Evolutionary conservation across 1,140 invertebrate genomes (phyloP).

Genomic region (Saccostrea echinata): DNA sequence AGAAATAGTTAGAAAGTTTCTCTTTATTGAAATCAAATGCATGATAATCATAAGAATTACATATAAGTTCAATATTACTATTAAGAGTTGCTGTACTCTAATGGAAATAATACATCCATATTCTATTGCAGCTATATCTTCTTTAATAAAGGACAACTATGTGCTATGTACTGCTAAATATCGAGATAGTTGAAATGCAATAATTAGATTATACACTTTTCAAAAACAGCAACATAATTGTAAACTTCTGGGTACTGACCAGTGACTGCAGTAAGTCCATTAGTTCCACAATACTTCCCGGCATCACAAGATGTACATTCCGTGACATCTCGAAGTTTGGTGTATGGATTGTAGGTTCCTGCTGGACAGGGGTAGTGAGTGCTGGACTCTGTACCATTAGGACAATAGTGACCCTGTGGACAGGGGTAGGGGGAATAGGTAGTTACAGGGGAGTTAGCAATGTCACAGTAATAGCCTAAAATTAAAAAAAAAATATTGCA

Average conservation of each 20-base stretch:
- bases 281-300: conserved; percentile 73
- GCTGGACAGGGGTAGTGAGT: conserved; percentile 73
- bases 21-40: too few species aligned
- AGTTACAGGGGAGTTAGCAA: conserved; percentile 70
- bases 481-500: not conserved
- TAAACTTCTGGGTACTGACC: conserved; percentile 52
- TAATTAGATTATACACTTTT: too few species aligned
- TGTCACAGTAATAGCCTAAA: conserved; percentile 72
- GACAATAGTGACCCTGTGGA: conserved; percentile 76
- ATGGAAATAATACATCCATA: too few species aligned
- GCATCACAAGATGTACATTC: conserved; percentile 73
- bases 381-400: conserved; percentile 68
- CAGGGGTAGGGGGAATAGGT: conserved; percentile 74
- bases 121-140: too few species aligned
- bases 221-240: not conserved
- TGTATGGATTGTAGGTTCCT: conserved; percentile 74
- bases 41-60: too few species aligned
- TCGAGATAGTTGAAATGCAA: too few species aligned
- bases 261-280: conserved; percentile 65
- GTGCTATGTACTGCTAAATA: too few species aligned
- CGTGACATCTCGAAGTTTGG: conserved; percentile 59
- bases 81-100: too few species aligned
- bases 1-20: not conserved
- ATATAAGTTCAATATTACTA: too few species aligned
- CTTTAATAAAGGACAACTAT: too few species aligned